These are phyloP conservation scores for Cottus gobio DNA, from an alignment of 2,113 vertebrate species.

Conservation along the genomic window DNA sequence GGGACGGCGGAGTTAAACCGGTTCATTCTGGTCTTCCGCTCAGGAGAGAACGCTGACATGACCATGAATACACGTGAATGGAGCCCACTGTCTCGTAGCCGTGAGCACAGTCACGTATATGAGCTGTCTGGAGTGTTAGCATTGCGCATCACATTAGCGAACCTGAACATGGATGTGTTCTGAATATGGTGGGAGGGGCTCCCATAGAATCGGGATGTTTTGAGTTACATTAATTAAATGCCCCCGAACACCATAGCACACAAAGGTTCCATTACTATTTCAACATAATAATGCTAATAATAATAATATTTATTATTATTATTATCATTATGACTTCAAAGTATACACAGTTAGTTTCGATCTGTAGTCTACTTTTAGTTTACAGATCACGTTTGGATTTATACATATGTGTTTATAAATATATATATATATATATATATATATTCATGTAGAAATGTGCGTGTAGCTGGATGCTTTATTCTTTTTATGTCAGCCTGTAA, in stretches of 20 bases:
- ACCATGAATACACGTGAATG: background rate
- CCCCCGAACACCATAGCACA: background rate
- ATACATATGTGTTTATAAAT: too few species aligned
- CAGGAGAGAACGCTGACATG: background rate
- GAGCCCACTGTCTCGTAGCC: background rate
- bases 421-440: too few species aligned
- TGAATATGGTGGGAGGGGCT: slow-evolving; percentile 8
- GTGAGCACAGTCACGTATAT: too few species aligned
- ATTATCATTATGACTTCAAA: too few species aligned
- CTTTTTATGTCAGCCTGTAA: too few species aligned
- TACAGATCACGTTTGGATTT: too few species aligned
- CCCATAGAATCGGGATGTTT: slow-evolving; percentile 49
- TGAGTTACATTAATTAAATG: slow-evolving; percentile 42
- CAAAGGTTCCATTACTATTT: slow-evolving; percentile 30
- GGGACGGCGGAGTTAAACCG: slow-evolving; percentile 63
- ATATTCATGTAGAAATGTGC: too few species aligned
- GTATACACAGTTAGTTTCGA: too few species aligned
- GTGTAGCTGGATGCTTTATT: too few species aligned
- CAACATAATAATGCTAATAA: background rate
- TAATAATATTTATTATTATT: background rate
- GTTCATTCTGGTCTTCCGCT: slow-evolving; percentile 54
- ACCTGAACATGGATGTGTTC: background rate
- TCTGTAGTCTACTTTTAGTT: too few species aligned
- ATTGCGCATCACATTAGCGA: background rate
- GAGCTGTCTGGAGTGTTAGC: background rate